phyloP scores from a whole-genome alignment of 2,113 vertebrate genomes.

The Microtus richardsoni region DNA sequence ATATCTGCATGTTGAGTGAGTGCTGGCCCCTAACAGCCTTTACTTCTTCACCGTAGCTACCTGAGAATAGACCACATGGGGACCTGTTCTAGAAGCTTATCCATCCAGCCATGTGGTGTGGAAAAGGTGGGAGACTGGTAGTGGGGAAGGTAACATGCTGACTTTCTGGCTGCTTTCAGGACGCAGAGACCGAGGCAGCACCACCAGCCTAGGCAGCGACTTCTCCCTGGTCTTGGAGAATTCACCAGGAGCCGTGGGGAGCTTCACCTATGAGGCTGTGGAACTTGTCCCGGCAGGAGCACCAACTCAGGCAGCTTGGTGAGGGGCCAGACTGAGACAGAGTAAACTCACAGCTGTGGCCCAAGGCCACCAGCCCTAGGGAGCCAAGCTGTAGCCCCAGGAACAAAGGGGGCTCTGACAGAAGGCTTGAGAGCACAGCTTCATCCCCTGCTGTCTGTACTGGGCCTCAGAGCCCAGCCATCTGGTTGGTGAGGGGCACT shows the following conservation, averaged over 20 bases:
- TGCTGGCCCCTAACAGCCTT: constrained; percentile 67
- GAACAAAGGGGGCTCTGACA: constrained; percentile 38
- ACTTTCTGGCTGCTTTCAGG: constrained; percentile 85
- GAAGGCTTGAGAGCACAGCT: constrained; percentile 42
- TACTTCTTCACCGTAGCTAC: background rate
- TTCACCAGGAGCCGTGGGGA: constrained; percentile 88
- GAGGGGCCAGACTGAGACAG: constrained; percentile 75
- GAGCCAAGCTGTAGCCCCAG: background rate
- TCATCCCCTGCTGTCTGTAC: background rate
- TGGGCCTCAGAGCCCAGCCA: constrained; percentile 63
- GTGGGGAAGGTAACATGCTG: background rate
- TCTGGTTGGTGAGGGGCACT: constrained; percentile 59
- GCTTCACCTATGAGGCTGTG: constrained; percentile 90
- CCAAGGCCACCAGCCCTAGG: constrained; percentile 44
- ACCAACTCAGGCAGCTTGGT: constrained; percentile 92
- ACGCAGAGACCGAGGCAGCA: constrained; percentile 94
- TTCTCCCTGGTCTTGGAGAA: constrained; percentile 97
- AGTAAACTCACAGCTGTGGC: background rate
- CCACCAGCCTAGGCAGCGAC: constrained; percentile 96
- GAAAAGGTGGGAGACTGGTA: background rate
- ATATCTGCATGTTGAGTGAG: constrained; percentile 97
- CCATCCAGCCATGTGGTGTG: background rate
- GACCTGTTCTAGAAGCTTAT: background rate
- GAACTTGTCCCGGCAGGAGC: constrained; percentile 90
- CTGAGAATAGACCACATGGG: background rate